A percentile compares a stretch with the other conserved stretches of the same genome.
These are phyloP conservation scores for Triplophysa yarkandensis DNA, from an alignment of 2,797 vertebrate genomes.

Conservation along the genomic window DNA sequence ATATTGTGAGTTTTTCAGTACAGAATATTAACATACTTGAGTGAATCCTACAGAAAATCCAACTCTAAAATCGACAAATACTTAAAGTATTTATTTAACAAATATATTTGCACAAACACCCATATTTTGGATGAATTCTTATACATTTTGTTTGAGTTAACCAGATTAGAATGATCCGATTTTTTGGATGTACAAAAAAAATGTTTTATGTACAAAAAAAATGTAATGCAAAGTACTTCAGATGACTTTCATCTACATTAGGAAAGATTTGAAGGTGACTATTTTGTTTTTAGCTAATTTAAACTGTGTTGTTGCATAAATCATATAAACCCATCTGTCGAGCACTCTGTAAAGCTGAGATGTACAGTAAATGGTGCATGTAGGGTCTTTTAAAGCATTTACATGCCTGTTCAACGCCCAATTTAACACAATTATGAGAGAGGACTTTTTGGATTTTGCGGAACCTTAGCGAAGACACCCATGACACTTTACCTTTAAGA, in stretches of 20 bases:
- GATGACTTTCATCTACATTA: neutral
- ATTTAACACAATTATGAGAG: conserved; percentile 8
- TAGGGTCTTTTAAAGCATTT: neutral
- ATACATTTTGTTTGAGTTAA: too few relatives aligned
- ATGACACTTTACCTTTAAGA: neutral
- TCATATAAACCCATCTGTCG: neutral
- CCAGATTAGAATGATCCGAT: too few relatives aligned
- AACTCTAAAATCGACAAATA: too few relatives aligned
- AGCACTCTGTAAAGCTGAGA: neutral
- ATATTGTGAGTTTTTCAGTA: too few relatives aligned
- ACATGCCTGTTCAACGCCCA: neutral
- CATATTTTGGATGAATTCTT: too few relatives aligned
- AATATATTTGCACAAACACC: too few relatives aligned
- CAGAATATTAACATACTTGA: too few relatives aligned
- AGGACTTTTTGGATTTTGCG: conserved; percentile 3
- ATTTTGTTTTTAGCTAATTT: neutral
- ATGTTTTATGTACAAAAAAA: too few relatives aligned
- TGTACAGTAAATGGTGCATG: neutral
- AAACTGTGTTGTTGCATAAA: neutral
- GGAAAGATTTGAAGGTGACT: neutral
- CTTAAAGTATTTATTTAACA: too few relatives aligned
- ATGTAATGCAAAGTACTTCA: neutral
- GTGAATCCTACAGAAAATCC: too few relatives aligned
- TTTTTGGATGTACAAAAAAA: too few relatives aligned
- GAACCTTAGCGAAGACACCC: neutral